A percentile compares a stretch with the other conserved stretches of the same genome.
Evolutionary conservation across 1,140 invertebrate species (phyloP).

Genomic region (Zeugodacus cucurbitae): DNA sequence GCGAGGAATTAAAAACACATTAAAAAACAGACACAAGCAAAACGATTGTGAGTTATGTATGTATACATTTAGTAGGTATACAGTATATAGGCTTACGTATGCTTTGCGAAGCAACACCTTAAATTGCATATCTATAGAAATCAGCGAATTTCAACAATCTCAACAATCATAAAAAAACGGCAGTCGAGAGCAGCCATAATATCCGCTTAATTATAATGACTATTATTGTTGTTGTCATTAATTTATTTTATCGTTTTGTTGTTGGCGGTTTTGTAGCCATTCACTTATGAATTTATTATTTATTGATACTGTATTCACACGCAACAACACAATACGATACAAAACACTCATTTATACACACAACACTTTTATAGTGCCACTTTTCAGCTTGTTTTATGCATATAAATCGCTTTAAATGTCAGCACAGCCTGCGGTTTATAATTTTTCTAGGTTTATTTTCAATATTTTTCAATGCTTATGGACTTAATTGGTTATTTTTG

Average conservation of each 20-base stretch:
- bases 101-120: not conserved
- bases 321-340: not conserved
- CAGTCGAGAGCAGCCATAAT: conserved; percentile 13
- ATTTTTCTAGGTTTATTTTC: not conserved
- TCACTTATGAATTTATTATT: not conserved
- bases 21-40: not conserved
- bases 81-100: not conserved
- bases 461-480: not conserved
- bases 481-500: not conserved
- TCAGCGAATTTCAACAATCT: not conserved
- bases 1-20: not conserved
- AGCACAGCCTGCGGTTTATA: not conserved
- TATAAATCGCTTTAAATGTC: not conserved
- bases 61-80: too few species aligned
- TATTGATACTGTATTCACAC: not conserved
- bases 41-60: too few species aligned
- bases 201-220: conserved; percentile 10
- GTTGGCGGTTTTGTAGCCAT: not conserved
- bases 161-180: not conserved
- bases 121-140: not conserved
- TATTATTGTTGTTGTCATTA: conserved; percentile 4
- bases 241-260: not conserved
- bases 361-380: not conserved
- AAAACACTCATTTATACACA: not conserved
- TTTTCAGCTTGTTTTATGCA: conserved; percentile 1